Conservation (phyloP, 2,113 vertebrate species). For the Aegypius monachus region DNA sequence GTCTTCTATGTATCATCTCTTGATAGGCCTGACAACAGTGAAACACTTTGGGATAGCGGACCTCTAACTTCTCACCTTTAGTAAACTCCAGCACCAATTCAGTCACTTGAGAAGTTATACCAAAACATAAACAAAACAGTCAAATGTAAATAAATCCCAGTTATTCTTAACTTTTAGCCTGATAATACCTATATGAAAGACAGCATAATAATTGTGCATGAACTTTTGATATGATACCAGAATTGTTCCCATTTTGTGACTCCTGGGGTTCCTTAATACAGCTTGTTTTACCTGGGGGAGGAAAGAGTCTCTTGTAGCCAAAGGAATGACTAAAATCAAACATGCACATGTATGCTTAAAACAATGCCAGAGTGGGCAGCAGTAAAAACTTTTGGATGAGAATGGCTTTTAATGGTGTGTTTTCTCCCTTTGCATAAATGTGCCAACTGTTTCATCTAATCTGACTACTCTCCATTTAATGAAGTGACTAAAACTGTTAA, state of each 20-base stretch:
- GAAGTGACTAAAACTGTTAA: not conserved
- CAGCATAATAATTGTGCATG: not conserved
- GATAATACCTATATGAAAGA: not conserved
- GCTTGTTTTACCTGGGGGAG: not conserved
- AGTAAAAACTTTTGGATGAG: not conserved
- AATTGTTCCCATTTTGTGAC: not conserved
- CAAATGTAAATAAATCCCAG: not conserved
- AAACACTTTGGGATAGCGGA: not conserved
- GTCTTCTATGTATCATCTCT: not conserved
- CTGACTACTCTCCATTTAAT: not conserved
- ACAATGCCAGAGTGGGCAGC: not conserved
- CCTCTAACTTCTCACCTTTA: not conserved
- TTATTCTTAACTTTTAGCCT: not conserved
- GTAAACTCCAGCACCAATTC: not conserved
- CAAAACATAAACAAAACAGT: not conserved
- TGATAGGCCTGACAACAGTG: not conserved
- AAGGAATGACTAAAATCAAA: not conserved
- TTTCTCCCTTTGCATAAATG: not conserved
- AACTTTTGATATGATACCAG: not conserved
- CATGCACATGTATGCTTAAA: not conserved
- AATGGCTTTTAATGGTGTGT: not conserved
- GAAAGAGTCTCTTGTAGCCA: not conserved
- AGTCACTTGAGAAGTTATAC: not conserved
- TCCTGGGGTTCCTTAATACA: not conserved
- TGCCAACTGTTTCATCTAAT: not conserved